phyloP scores from a whole-genome alignment of 92 coral and sea anemone genomes.

The Isaurus tuberculatus region DNA sequence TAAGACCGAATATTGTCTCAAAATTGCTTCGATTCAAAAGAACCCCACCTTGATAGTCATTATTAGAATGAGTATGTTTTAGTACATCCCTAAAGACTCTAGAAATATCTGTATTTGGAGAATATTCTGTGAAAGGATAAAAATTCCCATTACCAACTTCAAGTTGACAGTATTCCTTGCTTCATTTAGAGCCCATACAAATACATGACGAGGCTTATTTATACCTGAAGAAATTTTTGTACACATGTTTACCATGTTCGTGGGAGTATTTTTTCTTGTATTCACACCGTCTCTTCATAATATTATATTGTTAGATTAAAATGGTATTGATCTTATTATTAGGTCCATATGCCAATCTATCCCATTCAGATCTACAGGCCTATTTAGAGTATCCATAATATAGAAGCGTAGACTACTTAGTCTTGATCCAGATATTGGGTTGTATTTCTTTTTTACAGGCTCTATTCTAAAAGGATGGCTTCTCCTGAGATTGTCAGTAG shows the following conservation, averaged over 20 bases:
- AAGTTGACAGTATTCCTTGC: too few relatives aligned
- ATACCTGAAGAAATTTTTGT: not conserved
- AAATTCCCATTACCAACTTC: too few relatives aligned
- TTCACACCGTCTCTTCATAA: not conserved
- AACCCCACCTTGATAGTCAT: not conserved
- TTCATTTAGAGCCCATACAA: too few relatives aligned
- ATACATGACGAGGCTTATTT: too few relatives aligned
- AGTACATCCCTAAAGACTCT: too few relatives aligned
- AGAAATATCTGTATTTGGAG: too few relatives aligned
- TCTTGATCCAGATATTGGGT: not conserved
- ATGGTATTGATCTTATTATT: not conserved
- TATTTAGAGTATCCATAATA: not conserved
- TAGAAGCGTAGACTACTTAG: constrained; percentile 37
- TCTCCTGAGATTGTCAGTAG: not conserved
- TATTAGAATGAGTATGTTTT: not conserved
- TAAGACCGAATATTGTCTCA: not conserved
- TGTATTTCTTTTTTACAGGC: not conserved
- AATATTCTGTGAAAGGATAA: too few relatives aligned
- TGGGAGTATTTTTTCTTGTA: not conserved
- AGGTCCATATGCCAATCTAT: constrained; percentile 18
- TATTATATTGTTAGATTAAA: too few relatives aligned
- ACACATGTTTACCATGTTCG: not conserved
- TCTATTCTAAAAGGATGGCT: not conserved
- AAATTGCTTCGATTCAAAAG: not conserved
- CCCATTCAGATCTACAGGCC: constrained; percentile 2